Base-by-base conservation (phyloP, 2,888 invertebrate genomes). In the Chloroclysta siterata region DNA sequence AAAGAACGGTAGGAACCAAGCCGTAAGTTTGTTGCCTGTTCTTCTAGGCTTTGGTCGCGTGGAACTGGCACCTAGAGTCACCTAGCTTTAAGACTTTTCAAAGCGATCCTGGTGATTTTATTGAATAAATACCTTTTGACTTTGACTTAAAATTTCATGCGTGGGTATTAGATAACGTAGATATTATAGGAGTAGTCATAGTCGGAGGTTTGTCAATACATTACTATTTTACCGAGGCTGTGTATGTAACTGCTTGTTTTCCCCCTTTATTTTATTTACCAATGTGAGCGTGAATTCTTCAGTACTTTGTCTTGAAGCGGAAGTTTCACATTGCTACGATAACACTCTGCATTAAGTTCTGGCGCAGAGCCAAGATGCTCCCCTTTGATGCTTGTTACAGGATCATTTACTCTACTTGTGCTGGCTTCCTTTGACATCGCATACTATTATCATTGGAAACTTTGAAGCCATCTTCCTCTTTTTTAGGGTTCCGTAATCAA, bases 381-480 rank as follows among this genome's bases (percentile, higher is more conserved):
- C 39, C 57, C 58, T 58, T 58, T 63, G 50, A 53, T 39, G 33
- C 56, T 17, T 36, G 55, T 55, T 57, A 53, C 44, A 17, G 36
- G 53, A 58, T 63, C 58, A 58, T 58, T 58, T 57, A 48, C 50
- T 36, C n/a, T 36, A 15, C 33, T 36, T 51, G 14, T 46, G 46
- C 52, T 53, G 5, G 53, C 52, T 54, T 58, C 55, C 63, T 55
- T 61, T 55, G 51, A 58, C n/a, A 51, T 55, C 41, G 22, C 51
- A 10, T 41, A 6, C 11, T 44, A 53, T 39, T 53, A 51, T 42
- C 50, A 33, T 1, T 22, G 33, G 50, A 14, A 6, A 14, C 14
- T 44, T 5, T 13, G 7, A 14, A 17, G 17, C 17, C 17, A 44
- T 44, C 8, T 44, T 44, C 8, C 17, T 15, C 3, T 14, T 42